These are phyloP conservation scores for Melanotaenia nigrans DNA, from an alignment of 2,797 vertebrate species.

Conservation along the genomic window DNA sequence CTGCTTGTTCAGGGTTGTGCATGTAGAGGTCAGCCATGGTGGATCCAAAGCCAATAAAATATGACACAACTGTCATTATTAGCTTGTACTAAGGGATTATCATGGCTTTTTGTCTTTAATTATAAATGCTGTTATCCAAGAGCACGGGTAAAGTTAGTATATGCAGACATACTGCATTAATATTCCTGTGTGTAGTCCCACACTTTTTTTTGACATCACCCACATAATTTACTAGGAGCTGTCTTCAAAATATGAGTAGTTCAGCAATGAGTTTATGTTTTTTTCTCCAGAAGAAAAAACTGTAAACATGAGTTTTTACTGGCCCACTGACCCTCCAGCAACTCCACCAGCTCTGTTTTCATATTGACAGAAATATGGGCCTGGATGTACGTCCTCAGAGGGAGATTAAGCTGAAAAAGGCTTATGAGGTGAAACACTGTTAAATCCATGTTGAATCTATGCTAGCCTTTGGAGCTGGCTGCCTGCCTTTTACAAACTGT, in stretches of 20 bases:
- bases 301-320: conserved; percentile 40
- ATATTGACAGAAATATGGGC: conserved; percentile 68
- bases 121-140: not conserved
- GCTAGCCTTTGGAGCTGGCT: conserved; percentile 66
- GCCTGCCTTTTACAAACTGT: conserved; percentile 61
- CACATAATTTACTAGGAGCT: conserved; percentile 27
- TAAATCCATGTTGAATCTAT: conserved; percentile 75
- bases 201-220: conserved; percentile 33
- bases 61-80: conserved; percentile 63
- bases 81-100: conserved; percentile 47
- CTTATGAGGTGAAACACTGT: conserved; percentile 76
- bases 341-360: conserved; percentile 34
- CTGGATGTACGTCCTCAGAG: conserved; percentile 63
- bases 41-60: conserved; percentile 58
- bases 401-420: conserved; percentile 71
- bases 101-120: conserved; percentile 16
- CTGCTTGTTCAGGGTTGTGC: conserved; percentile 26
- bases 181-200: conserved; percentile 26
- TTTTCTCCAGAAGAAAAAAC: conserved; percentile 32
- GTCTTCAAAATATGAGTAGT: conserved; percentile 16
- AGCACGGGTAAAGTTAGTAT: conserved; percentile 14
- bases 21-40: conserved; percentile 33
- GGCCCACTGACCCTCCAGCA: conserved; percentile 63
- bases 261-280: not conserved
- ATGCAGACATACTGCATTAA: conserved; percentile 31